A percentile compares a stretch with the other conserved stretches of the same genome.
Conservation (phyloP, 2,113 vertebrate genomes). For the Laterallus jamaicensis region DNA sequence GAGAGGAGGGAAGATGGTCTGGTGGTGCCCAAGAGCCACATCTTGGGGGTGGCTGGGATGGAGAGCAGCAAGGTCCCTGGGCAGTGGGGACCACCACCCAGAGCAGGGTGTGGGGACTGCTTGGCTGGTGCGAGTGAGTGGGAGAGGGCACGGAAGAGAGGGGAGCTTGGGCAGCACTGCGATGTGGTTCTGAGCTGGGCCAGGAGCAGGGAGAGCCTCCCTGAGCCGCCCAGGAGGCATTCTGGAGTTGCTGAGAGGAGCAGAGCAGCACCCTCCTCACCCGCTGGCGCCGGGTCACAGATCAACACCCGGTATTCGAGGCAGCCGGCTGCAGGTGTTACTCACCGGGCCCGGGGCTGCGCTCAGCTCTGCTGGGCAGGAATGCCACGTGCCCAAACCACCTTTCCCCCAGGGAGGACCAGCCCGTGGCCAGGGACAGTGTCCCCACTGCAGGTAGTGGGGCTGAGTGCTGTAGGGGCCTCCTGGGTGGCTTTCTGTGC, state of each 20-base stretch:
- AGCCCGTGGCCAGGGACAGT: rapidly evolving
- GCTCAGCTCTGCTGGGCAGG: neutral
- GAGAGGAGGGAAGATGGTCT: neutral
- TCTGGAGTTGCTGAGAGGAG: neutral
- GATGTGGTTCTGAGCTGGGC: neutral
- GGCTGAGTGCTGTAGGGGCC: neutral
- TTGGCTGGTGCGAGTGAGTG: neutral
- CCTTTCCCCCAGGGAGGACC: neutral
- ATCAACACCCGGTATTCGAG: neutral
- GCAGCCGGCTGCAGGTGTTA: neutral
- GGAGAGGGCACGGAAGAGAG: neutral
- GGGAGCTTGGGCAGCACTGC: neutral
- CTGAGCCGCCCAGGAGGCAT: neutral
- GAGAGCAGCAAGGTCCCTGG: neutral
- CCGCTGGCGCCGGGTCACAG: neutral
- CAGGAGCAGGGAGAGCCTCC: neutral
- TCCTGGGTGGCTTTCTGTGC: neutral
- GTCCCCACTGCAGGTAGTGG: neutral
- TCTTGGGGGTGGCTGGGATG: neutral
- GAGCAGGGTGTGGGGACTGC: neutral
- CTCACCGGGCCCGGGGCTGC: neutral
- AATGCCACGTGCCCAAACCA: neutral
- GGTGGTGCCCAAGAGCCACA: neutral
- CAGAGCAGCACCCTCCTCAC: neutral
- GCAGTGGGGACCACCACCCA: no score